Conservation (phyloP, 30 jellyfish, hydroid and myxozoan genomes). For the Rhopilema esculentum region DNA sequence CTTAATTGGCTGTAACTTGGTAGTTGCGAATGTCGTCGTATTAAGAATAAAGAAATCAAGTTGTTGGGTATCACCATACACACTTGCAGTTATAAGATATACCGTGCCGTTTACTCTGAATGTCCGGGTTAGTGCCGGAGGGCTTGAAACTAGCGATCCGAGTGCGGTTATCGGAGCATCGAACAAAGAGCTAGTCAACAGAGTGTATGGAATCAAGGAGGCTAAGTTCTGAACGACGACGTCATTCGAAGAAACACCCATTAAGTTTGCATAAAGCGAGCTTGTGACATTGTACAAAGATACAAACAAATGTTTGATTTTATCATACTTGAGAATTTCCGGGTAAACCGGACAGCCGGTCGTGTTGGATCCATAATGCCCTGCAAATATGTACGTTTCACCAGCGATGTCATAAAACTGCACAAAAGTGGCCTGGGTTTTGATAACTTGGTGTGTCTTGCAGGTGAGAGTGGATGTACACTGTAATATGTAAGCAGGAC, state of each 20-base stretch:
- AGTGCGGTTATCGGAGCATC: slow-evolving; percentile 44
- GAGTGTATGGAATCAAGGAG: slow-evolving; percentile 36
- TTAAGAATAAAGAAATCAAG: slow-evolving; percentile 46
- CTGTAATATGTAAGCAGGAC: slow-evolving; percentile 73
- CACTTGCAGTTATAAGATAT: slow-evolving; percentile 47
- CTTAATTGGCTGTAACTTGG: slow-evolving; percentile 37
- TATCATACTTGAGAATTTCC: slow-evolving; percentile 33
- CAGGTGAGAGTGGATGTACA: slow-evolving; percentile 66
- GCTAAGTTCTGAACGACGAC: slow-evolving; percentile 43
- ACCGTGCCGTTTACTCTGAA: slow-evolving; percentile 37
- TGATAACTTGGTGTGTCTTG: slow-evolving; percentile 17
- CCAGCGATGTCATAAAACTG: slow-evolving; percentile 51
- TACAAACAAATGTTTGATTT: background rate
- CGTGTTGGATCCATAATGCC: slow-evolving; percentile 35
- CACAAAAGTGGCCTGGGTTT: slow-evolving; percentile 61
- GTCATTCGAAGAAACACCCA: background rate
- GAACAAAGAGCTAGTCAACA: slow-evolving; percentile 20
- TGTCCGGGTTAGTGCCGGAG: slow-evolving; percentile 51
- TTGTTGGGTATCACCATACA: background rate
- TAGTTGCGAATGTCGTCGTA: slow-evolving; percentile 29
- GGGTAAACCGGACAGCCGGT: slow-evolving; percentile 53
- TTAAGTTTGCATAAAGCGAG: background rate
- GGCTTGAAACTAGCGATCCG: slow-evolving; percentile 10
- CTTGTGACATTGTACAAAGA: slow-evolving; percentile 15
- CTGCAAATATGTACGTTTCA: slow-evolving; percentile 47